Evolutionary conservation across 2,797 vertebrate genomes (phyloP).

Genomic region (Carcharodon carcharias): DNA sequence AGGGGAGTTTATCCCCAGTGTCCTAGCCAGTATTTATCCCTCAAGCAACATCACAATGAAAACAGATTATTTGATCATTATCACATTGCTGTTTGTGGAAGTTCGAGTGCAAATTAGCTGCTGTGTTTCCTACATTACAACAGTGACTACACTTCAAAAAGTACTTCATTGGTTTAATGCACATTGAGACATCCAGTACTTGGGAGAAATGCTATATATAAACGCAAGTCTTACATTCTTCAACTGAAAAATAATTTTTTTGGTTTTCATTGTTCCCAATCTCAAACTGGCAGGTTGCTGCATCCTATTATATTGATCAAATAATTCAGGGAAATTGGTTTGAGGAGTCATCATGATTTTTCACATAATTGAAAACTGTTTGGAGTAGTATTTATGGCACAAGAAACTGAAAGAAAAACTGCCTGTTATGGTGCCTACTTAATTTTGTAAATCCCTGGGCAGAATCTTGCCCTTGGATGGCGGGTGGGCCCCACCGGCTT

Average conservation of each 20-base stretch:
- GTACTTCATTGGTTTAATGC: background rate
- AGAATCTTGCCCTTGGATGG: no score
- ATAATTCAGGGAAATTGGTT: background rate
- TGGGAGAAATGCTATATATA: no score
- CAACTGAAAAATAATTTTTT: background rate
- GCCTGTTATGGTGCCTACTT: background rate
- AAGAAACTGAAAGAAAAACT: conserved; percentile 5
- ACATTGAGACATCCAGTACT: background rate
- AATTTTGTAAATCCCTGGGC: background rate
- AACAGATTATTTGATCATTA: background rate
- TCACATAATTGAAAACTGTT: background rate
- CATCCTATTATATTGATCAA: background rate
- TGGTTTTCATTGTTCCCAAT: background rate
- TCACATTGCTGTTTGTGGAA: background rate
- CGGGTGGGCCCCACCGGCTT: no score
- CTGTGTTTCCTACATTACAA: background rate
- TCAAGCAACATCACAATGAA: background rate
- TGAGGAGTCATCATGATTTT: background rate
- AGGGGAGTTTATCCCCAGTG: background rate
- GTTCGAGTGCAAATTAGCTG: background rate
- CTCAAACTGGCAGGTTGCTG: background rate
- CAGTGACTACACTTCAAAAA: background rate
- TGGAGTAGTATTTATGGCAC: background rate
- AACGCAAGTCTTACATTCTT: background rate
- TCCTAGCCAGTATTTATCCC: background rate